Evolutionary conservation across 1,140 invertebrate species (phyloP).

Genomic region (Aradophagus sp.): DNA sequence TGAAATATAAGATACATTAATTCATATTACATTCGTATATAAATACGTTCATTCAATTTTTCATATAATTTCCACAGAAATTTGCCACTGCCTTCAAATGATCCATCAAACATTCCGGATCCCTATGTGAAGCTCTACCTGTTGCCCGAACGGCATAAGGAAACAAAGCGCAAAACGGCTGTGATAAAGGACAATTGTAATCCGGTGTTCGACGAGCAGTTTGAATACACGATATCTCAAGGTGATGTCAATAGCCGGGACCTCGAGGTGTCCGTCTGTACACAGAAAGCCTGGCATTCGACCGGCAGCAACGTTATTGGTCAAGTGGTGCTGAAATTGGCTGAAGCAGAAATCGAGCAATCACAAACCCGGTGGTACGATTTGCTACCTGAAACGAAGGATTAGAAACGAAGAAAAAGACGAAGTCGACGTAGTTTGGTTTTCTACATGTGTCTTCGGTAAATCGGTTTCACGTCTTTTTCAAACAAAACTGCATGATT

Average conservation of each 20-base stretch:
- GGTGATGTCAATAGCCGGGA: slow-evolving; percentile 83
- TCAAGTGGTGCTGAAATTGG: slow-evolving; percentile 81
- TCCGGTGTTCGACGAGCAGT: slow-evolving; percentile 92
- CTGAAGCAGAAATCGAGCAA: slow-evolving; percentile 80
- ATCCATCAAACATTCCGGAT: slow-evolving; percentile 91
- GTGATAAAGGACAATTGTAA: slow-evolving; percentile 92
- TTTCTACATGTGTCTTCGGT: slow-evolving; percentile 41
- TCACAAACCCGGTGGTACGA: slow-evolving; percentile 83
- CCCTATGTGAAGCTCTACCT: slow-evolving; percentile 96
- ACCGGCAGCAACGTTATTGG: slow-evolving; percentile 87
- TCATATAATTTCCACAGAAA: slow-evolving; percentile 82
- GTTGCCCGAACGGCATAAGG: slow-evolving; percentile 89
- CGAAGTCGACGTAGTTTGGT: slow-evolving; percentile 38
- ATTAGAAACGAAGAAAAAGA: slow-evolving; percentile 63
- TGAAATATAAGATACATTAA: too few relatives aligned
- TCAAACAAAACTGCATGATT: slow-evolving; percentile 13
- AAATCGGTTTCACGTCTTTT: not conserved
- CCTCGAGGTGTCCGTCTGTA: slow-evolving; percentile 87
- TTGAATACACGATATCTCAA: slow-evolving; percentile 87
- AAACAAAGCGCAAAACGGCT: slow-evolving; percentile 92
- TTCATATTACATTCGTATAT: too few relatives aligned
- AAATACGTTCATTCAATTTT: too few relatives aligned
- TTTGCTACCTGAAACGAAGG: slow-evolving; percentile 77
- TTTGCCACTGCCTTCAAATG: slow-evolving; percentile 84
- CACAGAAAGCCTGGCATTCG: slow-evolving; percentile 86